phyloP scores from a whole-genome alignment of 2,888 invertebrate species.

The Adelognathus sp. region DNA sequence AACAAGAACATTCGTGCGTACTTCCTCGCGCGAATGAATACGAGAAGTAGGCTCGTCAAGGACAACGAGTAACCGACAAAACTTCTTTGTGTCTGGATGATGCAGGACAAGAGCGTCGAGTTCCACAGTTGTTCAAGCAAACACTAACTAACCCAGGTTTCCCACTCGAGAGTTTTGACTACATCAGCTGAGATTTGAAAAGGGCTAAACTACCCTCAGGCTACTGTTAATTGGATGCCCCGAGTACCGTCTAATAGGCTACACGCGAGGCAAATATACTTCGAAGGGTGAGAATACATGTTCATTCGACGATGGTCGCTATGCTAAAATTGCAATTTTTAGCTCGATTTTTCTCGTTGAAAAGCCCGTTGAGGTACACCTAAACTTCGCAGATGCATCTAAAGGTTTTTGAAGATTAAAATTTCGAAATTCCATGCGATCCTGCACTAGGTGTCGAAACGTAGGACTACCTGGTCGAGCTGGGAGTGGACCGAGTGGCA shows the following conservation, averaged over 20 bases:
- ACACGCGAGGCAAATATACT: not conserved
- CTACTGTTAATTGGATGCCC: not conserved
- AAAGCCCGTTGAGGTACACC: too few species aligned
- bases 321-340: too few species aligned
- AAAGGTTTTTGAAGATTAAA: too few species aligned
- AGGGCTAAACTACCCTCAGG: not conserved
- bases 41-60: not conserved
- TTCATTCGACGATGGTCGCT: too few species aligned
- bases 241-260: not conserved
- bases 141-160: not conserved
- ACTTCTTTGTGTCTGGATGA: not conserved
- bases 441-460: too few species aligned
- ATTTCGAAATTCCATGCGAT: too few species aligned
- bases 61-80: not conserved
- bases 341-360: too few species aligned
- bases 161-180: not conserved
- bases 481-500: too few species aligned
- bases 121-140: conserved; percentile 16
- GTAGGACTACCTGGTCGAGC: too few species aligned
- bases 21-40: not conserved
- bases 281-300: not conserved
- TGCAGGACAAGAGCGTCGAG: not conserved
- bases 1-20: conserved; percentile 1
- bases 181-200: not conserved
- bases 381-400: not conserved